phyloP scores from a whole-genome alignment of 2,113 vertebrate species.

The Rhegmatorhina hoffmannsi region DNA sequence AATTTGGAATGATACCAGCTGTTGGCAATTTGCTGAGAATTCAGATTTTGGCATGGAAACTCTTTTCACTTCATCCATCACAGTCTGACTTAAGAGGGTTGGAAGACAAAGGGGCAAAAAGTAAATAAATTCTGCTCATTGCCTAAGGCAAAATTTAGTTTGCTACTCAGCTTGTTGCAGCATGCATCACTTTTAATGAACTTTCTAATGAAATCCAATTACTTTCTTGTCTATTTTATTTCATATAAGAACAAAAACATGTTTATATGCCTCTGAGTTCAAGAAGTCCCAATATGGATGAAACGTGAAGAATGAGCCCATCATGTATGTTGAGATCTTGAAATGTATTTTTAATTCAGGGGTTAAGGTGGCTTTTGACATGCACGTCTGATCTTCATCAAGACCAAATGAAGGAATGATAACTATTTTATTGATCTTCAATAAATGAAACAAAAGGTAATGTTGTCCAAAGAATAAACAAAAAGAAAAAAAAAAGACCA shows the following conservation, averaged over 20 bases:
- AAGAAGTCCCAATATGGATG: not conserved
- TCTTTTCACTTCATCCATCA: conserved; percentile 36
- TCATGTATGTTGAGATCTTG: not conserved
- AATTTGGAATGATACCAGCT: conserved; percentile 56
- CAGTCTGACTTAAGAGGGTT: conserved; percentile 13
- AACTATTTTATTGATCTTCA: not conserved
- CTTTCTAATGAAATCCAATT: conserved; percentile 30
- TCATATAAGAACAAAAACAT: not conserved
- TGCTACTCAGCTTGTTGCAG: conserved; percentile 11
- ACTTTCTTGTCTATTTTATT: not conserved
- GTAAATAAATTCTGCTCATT: conserved; percentile 53
- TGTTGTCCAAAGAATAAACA: not conserved
- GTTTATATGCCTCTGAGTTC: not conserved
- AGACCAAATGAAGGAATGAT: not conserved
- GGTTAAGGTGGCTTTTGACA: not conserved
- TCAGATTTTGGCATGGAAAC: conserved; percentile 29
- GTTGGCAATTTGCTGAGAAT: conserved; percentile 36
- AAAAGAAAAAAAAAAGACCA: not conserved
- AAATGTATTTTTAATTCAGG: not conserved
- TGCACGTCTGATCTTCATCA: not conserved
- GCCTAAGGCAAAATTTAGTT: conserved; percentile 49
- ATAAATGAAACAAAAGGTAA: not conserved
- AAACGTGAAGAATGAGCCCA: not conserved
- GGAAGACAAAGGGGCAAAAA: conserved; percentile 44
- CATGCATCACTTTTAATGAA: conserved; percentile 49